Evolutionary conservation across 2,113 vertebrate species (phyloP).

Genomic region (Hippocampus zosterae): DNA sequence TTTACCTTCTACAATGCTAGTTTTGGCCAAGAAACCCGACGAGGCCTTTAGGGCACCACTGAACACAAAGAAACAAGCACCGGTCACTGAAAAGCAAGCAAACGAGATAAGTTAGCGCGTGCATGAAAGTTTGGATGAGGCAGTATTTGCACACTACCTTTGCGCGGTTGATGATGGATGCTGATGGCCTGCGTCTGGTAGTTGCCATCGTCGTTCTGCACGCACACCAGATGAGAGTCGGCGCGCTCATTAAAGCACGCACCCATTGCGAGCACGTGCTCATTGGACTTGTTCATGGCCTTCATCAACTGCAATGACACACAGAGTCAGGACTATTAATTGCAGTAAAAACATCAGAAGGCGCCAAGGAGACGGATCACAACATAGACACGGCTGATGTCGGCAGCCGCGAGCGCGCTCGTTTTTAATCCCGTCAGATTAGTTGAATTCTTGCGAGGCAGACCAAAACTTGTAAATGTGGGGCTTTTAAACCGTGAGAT

Average conservation of each 20-base stretch:
- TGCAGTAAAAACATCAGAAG: background rate
- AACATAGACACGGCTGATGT: slow-evolving; percentile 10
- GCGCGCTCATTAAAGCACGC: slow-evolving; percentile 94
- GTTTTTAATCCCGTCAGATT: background rate
- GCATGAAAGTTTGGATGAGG: background rate
- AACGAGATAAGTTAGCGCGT: slow-evolving; percentile 15
- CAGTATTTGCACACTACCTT: slow-evolving; percentile 70
- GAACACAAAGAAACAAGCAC: slow-evolving; percentile 98
- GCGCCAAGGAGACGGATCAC: slow-evolving; percentile 39
- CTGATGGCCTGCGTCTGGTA: slow-evolving; percentile 99
- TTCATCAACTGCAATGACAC: slow-evolving; percentile 88
- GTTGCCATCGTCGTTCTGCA: slow-evolving; percentile 97
- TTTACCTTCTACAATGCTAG: slow-evolving; percentile 98
- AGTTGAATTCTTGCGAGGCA: background rate
- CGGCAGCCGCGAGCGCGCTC: background rate
- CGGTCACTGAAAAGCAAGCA: slow-evolving; percentile 82
- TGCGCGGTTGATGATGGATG: slow-evolving; percentile 94
- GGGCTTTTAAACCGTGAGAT: background rate
- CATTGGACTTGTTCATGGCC: slow-evolving; percentile 99
- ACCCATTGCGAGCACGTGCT: slow-evolving; percentile 93
- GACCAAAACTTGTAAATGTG: background rate
- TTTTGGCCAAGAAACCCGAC: slow-evolving; percentile 93
- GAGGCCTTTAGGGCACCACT: slow-evolving; percentile 95
- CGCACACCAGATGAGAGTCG: slow-evolving; percentile 95
- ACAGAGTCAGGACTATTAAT: background rate